Evolutionary conservation across 2,113 vertebrate genomes (phyloP).

Genomic region (Sinocyclocheilus anshuiensis): DNA sequence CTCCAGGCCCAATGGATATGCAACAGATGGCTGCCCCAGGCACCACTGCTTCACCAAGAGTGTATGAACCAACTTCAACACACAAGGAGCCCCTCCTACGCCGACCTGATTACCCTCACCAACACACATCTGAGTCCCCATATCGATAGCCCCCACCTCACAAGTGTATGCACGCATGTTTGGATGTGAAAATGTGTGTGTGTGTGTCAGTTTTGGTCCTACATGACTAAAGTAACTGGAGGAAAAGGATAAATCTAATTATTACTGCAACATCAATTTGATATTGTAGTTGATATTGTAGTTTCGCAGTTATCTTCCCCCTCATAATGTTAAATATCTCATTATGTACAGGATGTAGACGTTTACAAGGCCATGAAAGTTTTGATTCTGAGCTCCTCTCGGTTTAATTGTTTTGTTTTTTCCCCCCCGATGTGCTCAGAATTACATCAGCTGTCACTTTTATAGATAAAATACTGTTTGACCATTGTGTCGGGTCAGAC

Average conservation of each 20-base stretch:
- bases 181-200: constrained; percentile 17
- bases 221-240: constrained; percentile 30
- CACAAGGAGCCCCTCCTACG: constrained; percentile 79
- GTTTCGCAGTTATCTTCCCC: background rate
- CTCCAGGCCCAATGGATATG: constrained; percentile 56
- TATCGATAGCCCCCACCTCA: constrained; percentile 72
- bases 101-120: constrained; percentile 77
- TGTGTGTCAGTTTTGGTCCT: constrained; percentile 46
- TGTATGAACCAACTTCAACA: constrained; percentile 80
- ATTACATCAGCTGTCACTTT: constrained; percentile 6
- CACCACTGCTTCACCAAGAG: constrained; percentile 73
- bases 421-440: background rate
- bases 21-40: constrained; percentile 60
- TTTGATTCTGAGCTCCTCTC: background rate
- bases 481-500: background rate
- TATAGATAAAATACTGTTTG: constrained; percentile 17
- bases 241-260: constrained; percentile 38
- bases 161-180: constrained; percentile 28
- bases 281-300: background rate
- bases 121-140: constrained; percentile 78
- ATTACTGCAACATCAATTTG: constrained; percentile 7
- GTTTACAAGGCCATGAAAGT: constrained; percentile 3
- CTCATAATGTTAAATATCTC: background rate
- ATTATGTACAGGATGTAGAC: constrained; percentile 26
- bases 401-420: background rate